Conservation (phyloP, 2,888 invertebrate genomes). For the Drosophila neotestacea region DNA sequence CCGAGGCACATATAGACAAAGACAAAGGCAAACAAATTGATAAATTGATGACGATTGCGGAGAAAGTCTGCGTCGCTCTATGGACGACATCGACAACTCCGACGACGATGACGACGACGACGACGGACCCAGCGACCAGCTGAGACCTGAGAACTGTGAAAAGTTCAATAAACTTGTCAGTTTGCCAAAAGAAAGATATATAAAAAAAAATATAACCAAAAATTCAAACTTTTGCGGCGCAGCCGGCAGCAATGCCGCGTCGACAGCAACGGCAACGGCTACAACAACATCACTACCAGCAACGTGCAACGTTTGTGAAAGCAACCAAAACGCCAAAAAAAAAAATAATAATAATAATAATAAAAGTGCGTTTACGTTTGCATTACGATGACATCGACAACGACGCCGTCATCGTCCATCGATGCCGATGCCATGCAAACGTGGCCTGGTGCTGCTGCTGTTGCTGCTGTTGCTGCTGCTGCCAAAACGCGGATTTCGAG, state of each 20-base stretch:
- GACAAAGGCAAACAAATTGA: constrained; percentile 43
- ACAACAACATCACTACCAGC: constrained; percentile 16
- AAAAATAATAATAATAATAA: constrained; percentile 5
- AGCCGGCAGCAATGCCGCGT: constrained; percentile 46
- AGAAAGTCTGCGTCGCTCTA: constrained; percentile 76
- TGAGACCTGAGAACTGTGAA: constrained; percentile 61
- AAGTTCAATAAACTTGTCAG: constrained; percentile 82
- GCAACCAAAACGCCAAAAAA: constrained; percentile 59
- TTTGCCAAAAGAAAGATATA: constrained; percentile 73
- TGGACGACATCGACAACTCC: constrained; percentile 47
- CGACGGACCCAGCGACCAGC: neutral
- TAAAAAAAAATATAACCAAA: constrained; percentile 42
- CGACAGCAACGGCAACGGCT: constrained; percentile 21
- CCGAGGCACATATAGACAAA: constrained; percentile 41
- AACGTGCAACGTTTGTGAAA: constrained; percentile 76
- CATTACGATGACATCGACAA: constrained; percentile 62
- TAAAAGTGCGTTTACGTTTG: constrained; percentile 69
- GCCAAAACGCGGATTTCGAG: constrained; percentile 41
- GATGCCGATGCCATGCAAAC: constrained; percentile 49
- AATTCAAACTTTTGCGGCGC: constrained; percentile 46
- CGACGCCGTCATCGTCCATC: constrained; percentile 37
- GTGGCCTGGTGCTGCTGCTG: constrained; percentile 31
- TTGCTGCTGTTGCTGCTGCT: constrained; percentile 10
- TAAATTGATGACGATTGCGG: constrained; percentile 75
- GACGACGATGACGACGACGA: constrained; percentile 41